phyloP scores from a whole-genome alignment of 2,113 vertebrate genomes.

The Craseonycteris thonglongyai region DNA sequence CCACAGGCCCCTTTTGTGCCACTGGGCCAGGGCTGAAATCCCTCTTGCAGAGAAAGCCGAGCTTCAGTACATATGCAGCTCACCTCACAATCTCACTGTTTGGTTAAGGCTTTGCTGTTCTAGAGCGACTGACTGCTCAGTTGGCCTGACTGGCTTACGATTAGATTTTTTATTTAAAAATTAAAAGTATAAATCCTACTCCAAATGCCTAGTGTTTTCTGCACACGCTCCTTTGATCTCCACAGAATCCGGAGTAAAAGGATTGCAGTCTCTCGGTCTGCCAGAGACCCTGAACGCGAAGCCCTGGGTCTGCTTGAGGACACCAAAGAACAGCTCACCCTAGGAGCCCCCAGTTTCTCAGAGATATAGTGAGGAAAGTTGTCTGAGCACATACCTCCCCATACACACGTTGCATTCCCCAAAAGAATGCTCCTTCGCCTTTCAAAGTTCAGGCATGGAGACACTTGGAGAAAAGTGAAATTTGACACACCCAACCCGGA shows the following conservation, averaged over 20 bases:
- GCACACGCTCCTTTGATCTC: slow-evolving; percentile 62
- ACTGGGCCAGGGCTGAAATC: slow-evolving; percentile 54
- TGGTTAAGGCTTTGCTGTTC: slow-evolving; percentile 68
- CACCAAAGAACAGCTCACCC: neutral
- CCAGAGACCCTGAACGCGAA: slow-evolving; percentile 19
- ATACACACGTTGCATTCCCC: neutral
- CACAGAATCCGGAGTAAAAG: slow-evolving; percentile 28
- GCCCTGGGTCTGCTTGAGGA: neutral
- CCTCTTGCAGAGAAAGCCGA: slow-evolving; percentile 63
- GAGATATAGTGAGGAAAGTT: neutral
- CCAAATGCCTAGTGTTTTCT: slow-evolving; percentile 42
- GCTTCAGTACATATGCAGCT: slow-evolving; percentile 56
- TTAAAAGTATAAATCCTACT: slow-evolving; percentile 34
- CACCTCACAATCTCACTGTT: slow-evolving; percentile 60
- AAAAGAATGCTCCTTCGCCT: neutral
- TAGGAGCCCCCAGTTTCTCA: neutral
- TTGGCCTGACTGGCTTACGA: neutral
- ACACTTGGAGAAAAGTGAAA: slow-evolving; percentile 38
- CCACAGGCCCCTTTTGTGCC: slow-evolving; percentile 50
- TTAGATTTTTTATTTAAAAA: slow-evolving; percentile 34
- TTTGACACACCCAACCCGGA: slow-evolving; percentile 37
- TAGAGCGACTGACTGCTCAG: neutral
- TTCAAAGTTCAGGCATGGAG: slow-evolving; percentile 40
- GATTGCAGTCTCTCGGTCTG: neutral
- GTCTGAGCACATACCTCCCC: neutral